Evolutionary conservation across 1,140 invertebrate genomes (phyloP).

Genomic region (Brachystomella parvula): DNA sequence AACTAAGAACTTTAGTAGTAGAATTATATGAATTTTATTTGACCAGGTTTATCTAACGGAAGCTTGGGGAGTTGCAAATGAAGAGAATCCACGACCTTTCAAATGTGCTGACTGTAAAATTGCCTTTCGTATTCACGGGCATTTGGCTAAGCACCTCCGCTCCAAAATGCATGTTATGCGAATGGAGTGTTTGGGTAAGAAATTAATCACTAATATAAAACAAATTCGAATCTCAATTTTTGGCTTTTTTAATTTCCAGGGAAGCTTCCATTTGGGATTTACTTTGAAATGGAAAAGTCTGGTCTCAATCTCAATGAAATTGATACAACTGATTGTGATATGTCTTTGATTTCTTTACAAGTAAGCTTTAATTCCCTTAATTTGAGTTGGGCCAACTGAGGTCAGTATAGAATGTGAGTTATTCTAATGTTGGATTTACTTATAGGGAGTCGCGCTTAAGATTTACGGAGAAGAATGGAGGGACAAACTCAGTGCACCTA

Average conservation of each 20-base stretch:
- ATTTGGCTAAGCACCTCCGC: constrained; percentile 89
- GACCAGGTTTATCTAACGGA: constrained; percentile 34
- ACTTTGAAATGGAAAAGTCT: constrained; percentile 84
- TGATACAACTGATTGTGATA: constrained; percentile 87
- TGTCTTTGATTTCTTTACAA: constrained; percentile 76
- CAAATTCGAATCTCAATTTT: not conserved
- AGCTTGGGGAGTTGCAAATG: constrained; percentile 37
- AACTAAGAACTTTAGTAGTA: constrained; percentile 9
- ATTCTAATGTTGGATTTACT: not conserved
- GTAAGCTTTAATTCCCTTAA: constrained; percentile 42
- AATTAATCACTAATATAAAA: not conserved
- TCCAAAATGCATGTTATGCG: constrained; percentile 96
- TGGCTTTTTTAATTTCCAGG: constrained; percentile 42
- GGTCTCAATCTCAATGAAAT: constrained; percentile 85
- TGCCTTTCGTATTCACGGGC: constrained; percentile 90
- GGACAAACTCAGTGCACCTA: constrained; percentile 24
- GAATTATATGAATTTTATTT: constrained; percentile 12
- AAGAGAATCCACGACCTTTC: constrained; percentile 82
- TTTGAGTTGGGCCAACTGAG: not conserved
- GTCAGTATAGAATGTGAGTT: too few relatives aligned
- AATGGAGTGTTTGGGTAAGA: constrained; percentile 65
- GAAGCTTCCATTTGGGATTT: constrained; percentile 91
- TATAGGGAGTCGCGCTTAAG: constrained; percentile 31
- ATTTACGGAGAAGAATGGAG: constrained; percentile 36
- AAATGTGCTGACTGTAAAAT: constrained; percentile 92